These are phyloP conservation scores for Bujurquina vittata DNA, from an alignment of 2,113 vertebrate genomes.

Conservation along the genomic window DNA sequence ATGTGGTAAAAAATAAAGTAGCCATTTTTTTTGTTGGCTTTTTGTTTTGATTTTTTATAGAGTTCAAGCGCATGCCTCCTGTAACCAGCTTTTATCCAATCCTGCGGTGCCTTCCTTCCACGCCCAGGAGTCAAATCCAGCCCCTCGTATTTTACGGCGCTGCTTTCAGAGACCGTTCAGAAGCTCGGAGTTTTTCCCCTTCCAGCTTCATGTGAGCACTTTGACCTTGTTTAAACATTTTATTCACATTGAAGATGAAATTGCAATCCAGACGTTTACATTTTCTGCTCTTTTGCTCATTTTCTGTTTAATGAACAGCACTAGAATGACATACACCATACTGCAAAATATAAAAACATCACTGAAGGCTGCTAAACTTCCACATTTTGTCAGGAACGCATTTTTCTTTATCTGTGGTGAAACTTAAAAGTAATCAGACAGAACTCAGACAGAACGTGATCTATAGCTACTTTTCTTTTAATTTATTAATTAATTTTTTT, in stretches of 20 bases:
- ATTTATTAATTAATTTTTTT: no score
- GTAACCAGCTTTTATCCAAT: slow-evolving; percentile 49
- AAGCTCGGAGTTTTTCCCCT: rapidly evolving
- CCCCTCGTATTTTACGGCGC: neutral
- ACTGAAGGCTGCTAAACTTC: neutral
- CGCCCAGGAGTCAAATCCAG: slow-evolving; percentile 27
- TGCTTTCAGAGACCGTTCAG: neutral
- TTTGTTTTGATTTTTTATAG: no score
- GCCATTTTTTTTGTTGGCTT: no score
- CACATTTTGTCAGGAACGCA: neutral
- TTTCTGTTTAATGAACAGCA: neutral
- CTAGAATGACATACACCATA: neutral
- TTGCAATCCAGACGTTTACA: neutral
- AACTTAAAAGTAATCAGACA: neutral
- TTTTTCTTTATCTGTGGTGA: neutral
- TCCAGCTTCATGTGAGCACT: neutral
- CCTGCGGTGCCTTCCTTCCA: neutral
- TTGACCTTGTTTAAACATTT: neutral
- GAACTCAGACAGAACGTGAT: neutral
- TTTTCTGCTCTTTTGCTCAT: neutral
- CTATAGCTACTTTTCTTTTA: neutral
- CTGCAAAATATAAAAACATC: neutral
- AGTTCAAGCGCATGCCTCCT: neutral
- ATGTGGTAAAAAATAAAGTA: no score
- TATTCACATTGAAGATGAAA: neutral